Evolutionary conservation across 2,888 invertebrate genomes (phyloP), one percentile per base, ranked within the genome.

Genomic region (Nebria brevicollis): DNA sequence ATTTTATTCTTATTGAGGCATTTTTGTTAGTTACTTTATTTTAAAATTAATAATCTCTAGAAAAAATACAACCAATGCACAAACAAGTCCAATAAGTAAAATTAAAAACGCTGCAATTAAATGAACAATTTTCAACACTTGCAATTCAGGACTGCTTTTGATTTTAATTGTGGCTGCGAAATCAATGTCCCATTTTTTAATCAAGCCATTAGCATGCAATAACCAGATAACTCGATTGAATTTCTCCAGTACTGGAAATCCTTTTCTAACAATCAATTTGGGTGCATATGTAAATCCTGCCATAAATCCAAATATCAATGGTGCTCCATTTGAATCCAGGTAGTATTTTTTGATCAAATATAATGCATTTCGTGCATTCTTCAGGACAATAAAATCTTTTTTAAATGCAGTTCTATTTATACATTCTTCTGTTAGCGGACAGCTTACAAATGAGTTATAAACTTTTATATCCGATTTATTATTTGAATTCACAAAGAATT

Each of bases 311-410:
- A 83, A 82, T 20, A 84, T 54, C 75, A 80, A 82, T 34, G 76
- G 75, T 68, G 80, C 75, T 8, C 85, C 85, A 34, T 77, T 66
- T 15, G 77, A 43, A 43, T 81, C 74, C n/a, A 80, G 79, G 75
- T 84, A 85, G 65, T 82, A 83, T 41, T 82, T 83, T 15, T 83
- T 82, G 5, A 82, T 83, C 5, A 84, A 75, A 64, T 84, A 85
- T 20, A 75, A 82, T 2, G 83, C 78, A 66, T 84, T 82, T 15
- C 83, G 74, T 8, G 77, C 68, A 72, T 83, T 85, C 73, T 83
- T 84, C 15, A 83, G 77, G 4, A 83, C 81, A 0, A 83, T 84
- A 77, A 85, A 85, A 82, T 85, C 83, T 66, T 82, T 74, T 25
- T 83, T 42, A 66, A 77, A 70, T 11, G 85, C 84, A 15, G 84